Evolutionary conservation across 2,888 invertebrate genomes (phyloP), one percentile per base, ranked within the genome.

Genomic region (Megalurothrips usitatus): DNA sequence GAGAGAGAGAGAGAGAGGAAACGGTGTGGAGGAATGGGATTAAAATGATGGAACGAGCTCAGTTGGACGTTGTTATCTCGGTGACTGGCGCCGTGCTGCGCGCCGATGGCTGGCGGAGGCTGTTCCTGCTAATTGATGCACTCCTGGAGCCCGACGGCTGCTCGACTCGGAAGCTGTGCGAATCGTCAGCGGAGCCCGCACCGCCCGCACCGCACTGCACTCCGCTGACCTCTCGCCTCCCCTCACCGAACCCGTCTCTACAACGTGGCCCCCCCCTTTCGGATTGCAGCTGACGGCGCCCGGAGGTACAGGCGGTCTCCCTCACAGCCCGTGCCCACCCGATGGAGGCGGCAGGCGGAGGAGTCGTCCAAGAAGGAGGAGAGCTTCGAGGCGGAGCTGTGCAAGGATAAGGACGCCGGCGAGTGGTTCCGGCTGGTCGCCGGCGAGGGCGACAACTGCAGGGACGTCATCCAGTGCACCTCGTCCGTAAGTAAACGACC

Each of bases 401-500:
- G 96, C 90, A 95, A 95, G 90, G 95, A 95, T 90, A 96, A 96
- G 90, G 96, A 96, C 89, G 96, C 96, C 80, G 96, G 96, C 83
- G 96, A 96, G 89, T 96, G 96, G 96, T 96, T 97, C 90, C 92
- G 96, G 86, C 90, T 96, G 86, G 94, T 94, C 83, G 92, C 94
- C 83, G 95, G 95, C 85, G 96, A 96, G 85, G 95, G 94, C 85
- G 96, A 96, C 89, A 94, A 94, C 88, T 97, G 96, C 88, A 94
- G 96, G 87, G 96, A 96, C 89, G 96, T 96, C 87, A 96, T 96
- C 87, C 96, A 96, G 89, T 96, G 96, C 89, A 96, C 96, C 84
- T 94, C 95, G 87, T 96, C 96, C 87, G 95, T 95, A 87, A 90
- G 92, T 91, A 79, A n/a, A n/a, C n/a, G n/a, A n/a, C 34, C 34